Evolutionary conservation across 2,888 invertebrate genomes (phyloP).

Genomic region (Acanthacorydalis orientalis): DNA sequence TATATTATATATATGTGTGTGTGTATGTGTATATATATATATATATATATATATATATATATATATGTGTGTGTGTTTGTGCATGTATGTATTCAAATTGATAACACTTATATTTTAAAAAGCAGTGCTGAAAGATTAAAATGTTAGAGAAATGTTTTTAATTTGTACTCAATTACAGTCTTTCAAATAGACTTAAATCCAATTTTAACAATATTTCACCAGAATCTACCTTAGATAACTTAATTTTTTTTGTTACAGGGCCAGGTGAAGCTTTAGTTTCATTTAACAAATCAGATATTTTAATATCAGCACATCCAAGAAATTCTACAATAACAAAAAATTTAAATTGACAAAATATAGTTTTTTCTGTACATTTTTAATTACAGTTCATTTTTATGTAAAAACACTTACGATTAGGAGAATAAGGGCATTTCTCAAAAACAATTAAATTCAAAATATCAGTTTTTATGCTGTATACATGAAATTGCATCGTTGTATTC

Average conservation of each 20-base stretch:
- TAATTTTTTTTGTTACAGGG: constrained; percentile 45
- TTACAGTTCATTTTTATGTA: background rate
- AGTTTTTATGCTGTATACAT: constrained; percentile 45
- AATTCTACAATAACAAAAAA: constrained; percentile 35
- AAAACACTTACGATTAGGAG: constrained; percentile 45
- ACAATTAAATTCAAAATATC: constrained; percentile 53
- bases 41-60: too few species aligned
- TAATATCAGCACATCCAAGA: constrained; percentile 50
- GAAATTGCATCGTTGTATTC: constrained; percentile 64
- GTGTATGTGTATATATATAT: too few species aligned
- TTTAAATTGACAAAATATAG: background rate
- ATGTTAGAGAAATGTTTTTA: too few species aligned
- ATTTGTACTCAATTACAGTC: background rate
- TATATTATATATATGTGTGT: too few species aligned
- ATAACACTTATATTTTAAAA: too few species aligned
- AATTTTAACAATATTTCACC: constrained; percentile 53
- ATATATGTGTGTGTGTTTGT: too few species aligned
- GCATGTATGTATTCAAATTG: too few species aligned
- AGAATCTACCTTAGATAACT: constrained; percentile 47
- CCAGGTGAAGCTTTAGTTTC: constrained; percentile 38
- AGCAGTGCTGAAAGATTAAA: too few species aligned
- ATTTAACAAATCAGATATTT: constrained; percentile 40
- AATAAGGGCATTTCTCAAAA: constrained; percentile 51
- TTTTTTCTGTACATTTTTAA: background rate
- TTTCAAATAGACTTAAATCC: constrained; percentile 43